phyloP scores from a whole-genome alignment of 2,797 vertebrate species.

The Poeciliopsis paucimaculata region DNA sequence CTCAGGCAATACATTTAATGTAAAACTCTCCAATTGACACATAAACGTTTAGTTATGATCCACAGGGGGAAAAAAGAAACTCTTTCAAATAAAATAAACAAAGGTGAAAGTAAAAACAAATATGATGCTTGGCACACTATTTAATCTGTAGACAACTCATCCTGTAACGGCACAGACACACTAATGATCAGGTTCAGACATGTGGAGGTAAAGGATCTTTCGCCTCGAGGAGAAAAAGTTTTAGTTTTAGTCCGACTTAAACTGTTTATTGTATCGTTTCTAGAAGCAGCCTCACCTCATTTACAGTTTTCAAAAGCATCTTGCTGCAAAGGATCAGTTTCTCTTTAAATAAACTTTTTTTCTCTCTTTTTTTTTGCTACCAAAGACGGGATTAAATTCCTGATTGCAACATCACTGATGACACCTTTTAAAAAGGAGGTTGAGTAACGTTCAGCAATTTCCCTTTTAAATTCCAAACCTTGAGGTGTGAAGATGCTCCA shows the following conservation, averaged over 20 bases:
- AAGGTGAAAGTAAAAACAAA: neutral
- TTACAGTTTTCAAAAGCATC: constrained; percentile 1
- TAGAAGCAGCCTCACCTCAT: neutral
- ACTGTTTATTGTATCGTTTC: neutral
- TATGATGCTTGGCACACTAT: neutral
- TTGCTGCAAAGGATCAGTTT: neutral
- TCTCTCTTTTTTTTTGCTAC: neutral
- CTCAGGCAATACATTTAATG: neutral
- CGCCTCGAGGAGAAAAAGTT: neutral
- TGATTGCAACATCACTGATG: constrained; percentile 4
- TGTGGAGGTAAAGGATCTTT: neutral
- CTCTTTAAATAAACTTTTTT: neutral
- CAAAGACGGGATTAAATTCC: neutral
- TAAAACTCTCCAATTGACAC: neutral
- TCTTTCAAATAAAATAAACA: neutral
- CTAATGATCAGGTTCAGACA: constrained; percentile 4
- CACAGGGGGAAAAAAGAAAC: neutral
- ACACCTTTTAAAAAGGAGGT: neutral
- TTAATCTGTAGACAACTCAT: neutral
- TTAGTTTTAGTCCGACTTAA: neutral
- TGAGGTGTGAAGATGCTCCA: neutral
- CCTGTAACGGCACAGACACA: neutral
- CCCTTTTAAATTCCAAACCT: neutral
- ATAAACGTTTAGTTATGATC: neutral
- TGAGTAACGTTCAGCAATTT: constrained; percentile 2